These are phyloP conservation scores for Eueremaeus valkanovi DNA, from an alignment of 2,888 invertebrate genomes.

Conservation along the genomic window DNA sequence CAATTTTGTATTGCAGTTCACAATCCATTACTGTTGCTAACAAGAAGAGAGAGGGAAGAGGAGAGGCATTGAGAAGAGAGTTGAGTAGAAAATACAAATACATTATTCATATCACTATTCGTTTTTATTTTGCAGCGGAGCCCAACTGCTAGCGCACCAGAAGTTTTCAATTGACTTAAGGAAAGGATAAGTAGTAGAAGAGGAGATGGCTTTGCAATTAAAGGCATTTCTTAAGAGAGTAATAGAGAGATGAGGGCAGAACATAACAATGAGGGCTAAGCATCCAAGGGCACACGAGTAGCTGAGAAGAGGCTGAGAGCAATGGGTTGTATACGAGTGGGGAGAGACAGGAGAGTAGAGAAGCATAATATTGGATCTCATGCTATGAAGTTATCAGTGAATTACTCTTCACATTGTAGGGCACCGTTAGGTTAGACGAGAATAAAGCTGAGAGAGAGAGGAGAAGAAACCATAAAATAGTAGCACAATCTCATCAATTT, in stretches of 20 bases:
- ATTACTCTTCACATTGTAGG: not conserved
- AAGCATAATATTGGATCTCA: slow-evolving; percentile 23
- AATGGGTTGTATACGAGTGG: not conserved
- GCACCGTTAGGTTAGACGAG: not conserved
- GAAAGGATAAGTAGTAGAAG: not conserved
- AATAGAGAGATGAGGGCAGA: not conserved
- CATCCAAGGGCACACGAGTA: no score
- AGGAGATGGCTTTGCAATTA: slow-evolving; percentile 29
- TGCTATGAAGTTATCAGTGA: slow-evolving; percentile 21
- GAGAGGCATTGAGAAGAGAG: no score
- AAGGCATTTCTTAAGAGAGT: slow-evolving; percentile 15
- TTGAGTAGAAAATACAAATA: slow-evolving; percentile 30
- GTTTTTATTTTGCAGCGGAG: slow-evolving; percentile 16
- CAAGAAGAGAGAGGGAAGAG: not conserved
- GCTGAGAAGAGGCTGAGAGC: not conserved
- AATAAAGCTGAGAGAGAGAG: not conserved
- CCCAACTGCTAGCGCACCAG: not conserved
- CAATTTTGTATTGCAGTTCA: slow-evolving; percentile 11
- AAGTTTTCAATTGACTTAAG: not conserved
- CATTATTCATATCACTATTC: slow-evolving; percentile 31
- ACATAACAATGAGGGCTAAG: no score
- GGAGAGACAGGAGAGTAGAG: not conserved
- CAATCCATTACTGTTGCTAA: slow-evolving; percentile 32
- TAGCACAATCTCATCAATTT: slow-evolving; percentile 25
- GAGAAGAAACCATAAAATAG: not conserved